Percentiles rank a stretch among this genome's conserved stretches.
Conservation (phyloP, 2,888 invertebrate genomes). For the Diploptera punctata region DNA sequence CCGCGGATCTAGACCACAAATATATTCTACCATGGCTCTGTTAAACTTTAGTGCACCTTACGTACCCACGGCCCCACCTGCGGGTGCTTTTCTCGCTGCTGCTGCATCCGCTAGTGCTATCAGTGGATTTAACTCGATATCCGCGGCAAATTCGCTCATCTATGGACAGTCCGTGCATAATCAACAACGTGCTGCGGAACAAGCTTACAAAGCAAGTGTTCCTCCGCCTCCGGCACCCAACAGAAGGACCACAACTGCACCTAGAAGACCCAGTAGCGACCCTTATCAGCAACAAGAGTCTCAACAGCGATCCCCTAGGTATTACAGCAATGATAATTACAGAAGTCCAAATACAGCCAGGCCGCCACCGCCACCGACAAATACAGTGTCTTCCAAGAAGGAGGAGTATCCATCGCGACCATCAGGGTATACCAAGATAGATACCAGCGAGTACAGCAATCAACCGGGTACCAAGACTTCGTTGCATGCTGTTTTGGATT, state of each 20-base stretch:
- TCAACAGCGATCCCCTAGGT: conserved; percentile 31
- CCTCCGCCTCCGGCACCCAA: conserved; percentile 45
- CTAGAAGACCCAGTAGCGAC: conserved; percentile 23
- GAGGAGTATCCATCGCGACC: conserved; percentile 36
- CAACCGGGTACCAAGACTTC: conserved; percentile 62
- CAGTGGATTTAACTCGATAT: conserved; percentile 41
- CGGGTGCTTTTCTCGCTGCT: conserved; percentile 50
- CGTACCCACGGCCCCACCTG: conserved; percentile 51
- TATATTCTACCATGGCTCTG: conserved; percentile 49
- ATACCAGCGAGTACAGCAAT: conserved; percentile 47
- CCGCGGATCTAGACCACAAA: neutral
- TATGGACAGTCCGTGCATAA: conserved; percentile 37
- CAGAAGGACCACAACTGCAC: conserved; percentile 25
- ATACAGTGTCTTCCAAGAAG: conserved; percentile 14
- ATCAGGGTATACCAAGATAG: conserved; percentile 52
- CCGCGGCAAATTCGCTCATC: conserved; percentile 39
- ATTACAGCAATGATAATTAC: conserved; percentile 28
- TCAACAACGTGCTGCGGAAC: conserved; percentile 27
- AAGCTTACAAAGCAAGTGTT: conserved; percentile 41
- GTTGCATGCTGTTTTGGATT: conserved; percentile 75
- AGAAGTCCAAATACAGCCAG: conserved; percentile 10
- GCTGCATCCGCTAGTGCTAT: conserved; percentile 46
- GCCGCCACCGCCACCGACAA: neutral
- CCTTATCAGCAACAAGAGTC: conserved; percentile 40
- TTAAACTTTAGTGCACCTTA: conserved; percentile 53